Evolutionary conservation across 1,140 invertebrate genomes (phyloP), one percentile per base, ranked within the genome.

Genomic region (Metopolophium dirhodum): DNA sequence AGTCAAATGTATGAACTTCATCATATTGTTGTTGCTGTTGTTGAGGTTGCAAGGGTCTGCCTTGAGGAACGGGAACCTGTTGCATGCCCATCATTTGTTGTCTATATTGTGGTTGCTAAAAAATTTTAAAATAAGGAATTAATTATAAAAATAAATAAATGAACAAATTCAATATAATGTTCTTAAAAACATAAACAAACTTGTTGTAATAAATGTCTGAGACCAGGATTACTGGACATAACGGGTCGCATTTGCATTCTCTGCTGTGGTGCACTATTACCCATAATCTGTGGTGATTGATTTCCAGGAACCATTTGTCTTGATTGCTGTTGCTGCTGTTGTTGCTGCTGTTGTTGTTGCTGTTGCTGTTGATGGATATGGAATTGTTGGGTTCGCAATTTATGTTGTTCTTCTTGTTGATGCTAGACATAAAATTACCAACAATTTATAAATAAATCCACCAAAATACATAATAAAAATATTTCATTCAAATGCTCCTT

Each of bases 191-290:
- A 68, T 14, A 30, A 49, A 49, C 91, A 94, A 95, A 97, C 97
- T 95, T 97, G 97, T 95, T 97, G 97, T 7, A 97, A 95, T 41
- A 97, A 95, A 95, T 97, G 96, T 47, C 97, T 95, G 47, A 97
- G 95, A n/a, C 97, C 97, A n/a, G 96, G 96, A 94, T 96, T 97
- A 0, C 95, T 94, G 30, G 94, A 82, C 94, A 96, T 96, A 37
- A 96, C 96, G 37, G 97, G 96, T 87, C 96, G 95, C 95, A 97
- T 96, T 92, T 92, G 91, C 95, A 97, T 96, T 94, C 96, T 95
- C 93, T 96, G 96, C 47, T 96, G 94, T 23, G 91, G 47, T 45
- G 47, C 30, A 93, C 95, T 95, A n/a, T 95, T 94, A 94, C 95
- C 95, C 94, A 95, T 96, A 68, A 94, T 90, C 37, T 94, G 94